phyloP scores from a whole-genome alignment of 2,113 vertebrate species.

The Pleuronectes platessa region DNA sequence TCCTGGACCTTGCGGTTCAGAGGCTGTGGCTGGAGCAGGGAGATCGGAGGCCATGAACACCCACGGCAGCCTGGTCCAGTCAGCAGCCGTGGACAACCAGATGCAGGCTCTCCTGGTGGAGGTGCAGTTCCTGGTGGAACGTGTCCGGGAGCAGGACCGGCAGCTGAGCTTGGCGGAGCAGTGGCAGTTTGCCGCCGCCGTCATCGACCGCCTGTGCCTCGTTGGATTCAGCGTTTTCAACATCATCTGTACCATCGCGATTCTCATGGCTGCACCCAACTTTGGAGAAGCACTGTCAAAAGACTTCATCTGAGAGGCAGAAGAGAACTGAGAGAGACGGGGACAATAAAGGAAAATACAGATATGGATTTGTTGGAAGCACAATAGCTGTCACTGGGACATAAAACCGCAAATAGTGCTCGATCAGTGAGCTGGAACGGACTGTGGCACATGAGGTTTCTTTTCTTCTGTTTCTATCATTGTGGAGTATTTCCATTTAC shows the following conservation, averaged over 20 bases:
- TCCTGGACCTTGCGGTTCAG: conserved; percentile 71
- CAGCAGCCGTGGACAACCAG: conserved; percentile 82
- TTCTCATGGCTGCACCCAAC: conserved; percentile 86
- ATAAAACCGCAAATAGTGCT: conserved; percentile 15
- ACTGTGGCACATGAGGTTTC: neutral
- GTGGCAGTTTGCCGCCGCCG: conserved; percentile 86
- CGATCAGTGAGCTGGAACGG: neutral
- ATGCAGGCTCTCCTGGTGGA: conserved; percentile 82
- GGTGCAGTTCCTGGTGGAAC: conserved; percentile 81
- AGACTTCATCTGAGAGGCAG: conserved; percentile 81
- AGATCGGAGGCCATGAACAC: conserved; percentile 24
- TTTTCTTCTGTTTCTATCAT: neutral
- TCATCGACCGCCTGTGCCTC: conserved; percentile 85
- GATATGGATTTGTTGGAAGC: conserved; percentile 44
- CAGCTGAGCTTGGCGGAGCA: conserved; percentile 76
- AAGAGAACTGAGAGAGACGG: neutral
- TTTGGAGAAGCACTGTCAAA: conserved; percentile 85
- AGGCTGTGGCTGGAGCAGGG: conserved; percentile 61
- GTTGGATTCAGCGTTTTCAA: conserved; percentile 86
- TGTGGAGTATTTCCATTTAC: neutral
- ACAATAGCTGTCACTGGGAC: conserved; percentile 44
- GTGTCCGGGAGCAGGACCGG: conserved; percentile 82
- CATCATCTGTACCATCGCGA: conserved; percentile 87
- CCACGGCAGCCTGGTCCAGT: conserved; percentile 64
- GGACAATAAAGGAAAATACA: neutral